phyloP scores from a whole-genome alignment of 1,140 invertebrate species.

The Drosophila persimilis region DNA sequence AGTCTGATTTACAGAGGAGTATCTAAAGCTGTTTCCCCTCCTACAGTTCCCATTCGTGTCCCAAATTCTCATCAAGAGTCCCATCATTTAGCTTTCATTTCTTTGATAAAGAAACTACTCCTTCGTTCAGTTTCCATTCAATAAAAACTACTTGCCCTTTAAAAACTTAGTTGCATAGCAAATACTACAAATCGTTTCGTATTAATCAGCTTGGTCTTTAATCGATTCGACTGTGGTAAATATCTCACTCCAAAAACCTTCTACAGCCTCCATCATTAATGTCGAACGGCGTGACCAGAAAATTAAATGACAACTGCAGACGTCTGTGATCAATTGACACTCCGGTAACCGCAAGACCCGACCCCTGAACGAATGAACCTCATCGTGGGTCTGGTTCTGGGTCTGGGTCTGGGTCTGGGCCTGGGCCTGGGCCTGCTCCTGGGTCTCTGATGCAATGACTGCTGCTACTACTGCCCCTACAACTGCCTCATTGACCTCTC shows the following conservation, averaged over 20 bases:
- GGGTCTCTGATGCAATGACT: slow-evolving; percentile 30
- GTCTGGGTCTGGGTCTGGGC: not conserved
- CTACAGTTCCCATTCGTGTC: too few species aligned
- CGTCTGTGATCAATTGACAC: slow-evolving; percentile 73
- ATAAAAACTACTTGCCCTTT: too few species aligned
- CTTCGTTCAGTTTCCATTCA: too few species aligned
- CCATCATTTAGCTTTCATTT: too few species aligned
- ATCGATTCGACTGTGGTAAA: slow-evolving; percentile 31
- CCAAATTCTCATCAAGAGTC: too few species aligned
- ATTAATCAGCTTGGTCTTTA: slow-evolving; percentile 27
- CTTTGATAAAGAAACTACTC: too few species aligned
- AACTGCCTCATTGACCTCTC: slow-evolving; percentile 8
- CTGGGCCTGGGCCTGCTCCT: not conserved
- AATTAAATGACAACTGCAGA: slow-evolving; percentile 79
- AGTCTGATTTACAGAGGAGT: too few species aligned
- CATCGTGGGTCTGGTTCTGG: not conserved
- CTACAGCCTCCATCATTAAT: slow-evolving; percentile 43
- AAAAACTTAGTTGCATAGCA: not conserved
- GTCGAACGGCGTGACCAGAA: slow-evolving; percentile 44
- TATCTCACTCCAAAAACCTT: slow-evolving; percentile 12
- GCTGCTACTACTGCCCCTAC: slow-evolving; percentile 3
- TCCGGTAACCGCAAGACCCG: slow-evolving; percentile 53
- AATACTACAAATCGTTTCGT: slow-evolving; percentile 14
- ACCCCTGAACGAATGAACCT: slow-evolving; percentile 18
- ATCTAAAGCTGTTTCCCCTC: too few species aligned